Evolutionary conservation across 2,797 vertebrate species (phyloP), one percentile per base, ranked within the genome.

Genomic region (Crenuchus spilurus): DNA sequence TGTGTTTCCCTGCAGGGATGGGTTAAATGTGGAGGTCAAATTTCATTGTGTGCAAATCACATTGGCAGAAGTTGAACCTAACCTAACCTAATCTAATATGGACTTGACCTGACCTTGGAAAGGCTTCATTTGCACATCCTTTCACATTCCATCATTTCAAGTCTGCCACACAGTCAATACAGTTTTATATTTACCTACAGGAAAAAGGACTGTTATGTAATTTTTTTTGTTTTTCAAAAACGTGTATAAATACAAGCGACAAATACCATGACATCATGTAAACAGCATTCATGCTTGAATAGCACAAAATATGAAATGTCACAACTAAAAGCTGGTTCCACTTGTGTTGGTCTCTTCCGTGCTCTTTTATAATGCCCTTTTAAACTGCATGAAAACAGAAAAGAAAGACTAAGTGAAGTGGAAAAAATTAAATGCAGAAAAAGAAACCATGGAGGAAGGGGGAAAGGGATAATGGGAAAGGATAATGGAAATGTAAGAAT

Each of bases 401-500:
- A 0, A 7, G 10, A 62, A 20, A 70, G 10, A 57, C 14, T 11
- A 5, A 62, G 20, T 37, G 30, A 70, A 48, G 48, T 14, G 18
- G 3, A 70, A 49, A 16, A n/a, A 44, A 24, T 64, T n/a, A 42
- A 67, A 16, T 42, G 20, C n/a, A 58, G 7, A 9, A 18, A 48
- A 20, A 20, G 18, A 20, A 48, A 48, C 7, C 20, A 1, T 2
- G 14, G 11, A 65, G 24, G 46, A 60, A 31, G 44, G 35, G 24
- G 26, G 52, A 63, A 42, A 58, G 66, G 31, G 39, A 66, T 58
- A 30, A 51, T 63, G 77, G 60, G 22, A 70, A 18, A 24, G 24
- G 30, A 14, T 24, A 58, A 18, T 28, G 14, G 26, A 72, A 66
- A 20, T 37, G 20, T 72, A 80, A 75, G 62, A 69, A 74, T 77